These are phyloP conservation scores for Ceyx erithaca DNA, from an alignment of 2,797 vertebrate genomes.

Conservation along the genomic window DNA sequence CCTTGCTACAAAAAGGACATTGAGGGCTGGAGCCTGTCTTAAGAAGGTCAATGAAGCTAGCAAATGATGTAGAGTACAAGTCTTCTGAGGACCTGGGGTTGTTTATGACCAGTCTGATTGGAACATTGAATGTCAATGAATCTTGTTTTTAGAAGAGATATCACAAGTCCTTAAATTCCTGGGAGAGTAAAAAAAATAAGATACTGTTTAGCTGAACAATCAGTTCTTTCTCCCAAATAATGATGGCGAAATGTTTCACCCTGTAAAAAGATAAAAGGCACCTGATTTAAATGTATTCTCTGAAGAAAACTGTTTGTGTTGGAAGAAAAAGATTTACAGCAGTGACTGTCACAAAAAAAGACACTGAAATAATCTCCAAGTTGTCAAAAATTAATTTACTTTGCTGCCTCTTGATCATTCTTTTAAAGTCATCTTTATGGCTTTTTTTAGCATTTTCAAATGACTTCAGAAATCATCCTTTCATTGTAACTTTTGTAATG, in stretches of 20 bases:
- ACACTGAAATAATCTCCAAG: background rate
- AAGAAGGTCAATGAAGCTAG: too few relatives aligned
- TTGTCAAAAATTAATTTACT: background rate
- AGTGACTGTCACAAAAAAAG: background rate
- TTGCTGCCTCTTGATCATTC: background rate
- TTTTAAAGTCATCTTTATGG: background rate
- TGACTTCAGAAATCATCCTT: background rate
- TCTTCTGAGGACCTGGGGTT: too few relatives aligned
- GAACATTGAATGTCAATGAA: conserved; percentile 35
- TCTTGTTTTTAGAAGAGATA: background rate
- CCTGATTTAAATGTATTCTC: background rate
- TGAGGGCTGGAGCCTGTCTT: too few relatives aligned
- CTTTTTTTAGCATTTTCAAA: background rate
- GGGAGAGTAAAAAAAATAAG: background rate
- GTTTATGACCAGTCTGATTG: background rate
- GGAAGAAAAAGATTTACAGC: background rate
- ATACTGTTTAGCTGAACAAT: background rate
- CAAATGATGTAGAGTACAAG: too few relatives aligned
- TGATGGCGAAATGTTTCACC: background rate
- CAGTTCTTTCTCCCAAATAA: background rate
- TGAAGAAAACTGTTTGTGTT: background rate
- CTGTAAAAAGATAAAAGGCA: background rate
- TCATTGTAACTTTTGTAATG: background rate
- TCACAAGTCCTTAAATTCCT: background rate
- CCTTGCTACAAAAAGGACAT: too few relatives aligned